Evolutionary conservation across 2,113 vertebrate species (phyloP).

Genomic region (Petaurus breviceps): DNA sequence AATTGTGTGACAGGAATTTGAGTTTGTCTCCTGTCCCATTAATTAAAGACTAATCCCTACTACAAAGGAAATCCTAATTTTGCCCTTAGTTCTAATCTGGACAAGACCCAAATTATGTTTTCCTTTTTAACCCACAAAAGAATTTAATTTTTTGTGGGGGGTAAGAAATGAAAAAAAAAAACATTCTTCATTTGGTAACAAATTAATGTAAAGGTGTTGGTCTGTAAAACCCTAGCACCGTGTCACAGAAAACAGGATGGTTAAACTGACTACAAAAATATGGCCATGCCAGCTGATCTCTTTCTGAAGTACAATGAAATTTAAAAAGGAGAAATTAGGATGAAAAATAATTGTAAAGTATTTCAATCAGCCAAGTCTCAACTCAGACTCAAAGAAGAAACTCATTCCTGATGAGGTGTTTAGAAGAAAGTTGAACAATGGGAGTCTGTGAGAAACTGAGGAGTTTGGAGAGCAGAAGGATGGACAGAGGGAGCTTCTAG

Average conservation of each 20-base stretch:
- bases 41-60: background rate
- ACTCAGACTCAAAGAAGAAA: background rate
- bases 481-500: background rate
- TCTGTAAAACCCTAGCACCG: background rate
- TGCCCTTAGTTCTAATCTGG: background rate
- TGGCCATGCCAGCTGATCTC: background rate
- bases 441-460: background rate
- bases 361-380: background rate
- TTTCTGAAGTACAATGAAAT: background rate
- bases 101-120: conserved; percentile 23
- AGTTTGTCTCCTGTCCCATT: background rate
- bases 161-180: background rate
- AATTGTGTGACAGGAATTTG: background rate
- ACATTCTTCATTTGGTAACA: background rate
- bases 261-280: background rate
- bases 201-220: background rate
- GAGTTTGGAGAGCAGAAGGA: background rate
- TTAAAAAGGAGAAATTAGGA: background rate
- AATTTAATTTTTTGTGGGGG: conserved; percentile 15
- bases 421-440: background rate
- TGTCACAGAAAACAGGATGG: background rate
- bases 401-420: background rate
- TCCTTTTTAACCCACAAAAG: conserved; percentile 32
- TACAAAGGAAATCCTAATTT: conserved; percentile 8
- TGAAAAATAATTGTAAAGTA: background rate